Evolutionary conservation across 1,140 invertebrate species (phyloP).

Genomic region (Rhizoglyphus robini): DNA sequence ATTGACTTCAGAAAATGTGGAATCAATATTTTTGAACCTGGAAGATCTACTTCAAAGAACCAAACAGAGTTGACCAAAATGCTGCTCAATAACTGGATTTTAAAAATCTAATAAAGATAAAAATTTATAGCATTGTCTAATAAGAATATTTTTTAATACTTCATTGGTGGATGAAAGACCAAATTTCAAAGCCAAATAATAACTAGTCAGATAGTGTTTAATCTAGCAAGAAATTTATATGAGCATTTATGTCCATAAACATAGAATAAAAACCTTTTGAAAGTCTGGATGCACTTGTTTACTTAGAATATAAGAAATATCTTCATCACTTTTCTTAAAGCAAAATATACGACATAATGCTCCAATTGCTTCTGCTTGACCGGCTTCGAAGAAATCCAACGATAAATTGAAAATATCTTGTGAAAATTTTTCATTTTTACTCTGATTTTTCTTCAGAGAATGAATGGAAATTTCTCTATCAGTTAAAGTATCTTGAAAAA

Average conservation of each 20-base stretch:
- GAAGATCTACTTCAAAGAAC: slow-evolving; percentile 72
- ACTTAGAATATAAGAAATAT: slow-evolving; percentile 60
- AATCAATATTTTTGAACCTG: slow-evolving; percentile 77
- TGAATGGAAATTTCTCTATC: not conserved
- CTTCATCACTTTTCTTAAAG: slow-evolving; percentile 87
- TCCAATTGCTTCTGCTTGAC: slow-evolving; percentile 85
- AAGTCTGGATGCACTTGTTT: slow-evolving; percentile 17
- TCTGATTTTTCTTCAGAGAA: not conserved
- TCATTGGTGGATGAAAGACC: slow-evolving; percentile 43
- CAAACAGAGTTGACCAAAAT: slow-evolving; percentile 65
- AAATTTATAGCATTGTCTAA: too few species aligned
- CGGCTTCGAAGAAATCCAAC: slow-evolving; percentile 45
- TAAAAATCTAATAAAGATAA: slow-evolving; percentile 24
- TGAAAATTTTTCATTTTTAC: not conserved
- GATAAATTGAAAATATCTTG: slow-evolving; percentile 27
- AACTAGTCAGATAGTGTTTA: slow-evolving; percentile 65
- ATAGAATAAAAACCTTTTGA: slow-evolving; percentile 1
- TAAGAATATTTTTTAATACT: too few species aligned
- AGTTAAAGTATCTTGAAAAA: not conserved
- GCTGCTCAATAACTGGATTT: slow-evolving; percentile 48
- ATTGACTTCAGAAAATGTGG: slow-evolving; percentile 75
- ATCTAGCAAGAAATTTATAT: not conserved
- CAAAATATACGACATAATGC: slow-evolving; percentile 89
- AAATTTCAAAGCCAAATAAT: slow-evolving; percentile 78
- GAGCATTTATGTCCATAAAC: not conserved